Base-by-base conservation (phyloP, 1,140 invertebrate genomes). In the Euschistus heros region DNA sequence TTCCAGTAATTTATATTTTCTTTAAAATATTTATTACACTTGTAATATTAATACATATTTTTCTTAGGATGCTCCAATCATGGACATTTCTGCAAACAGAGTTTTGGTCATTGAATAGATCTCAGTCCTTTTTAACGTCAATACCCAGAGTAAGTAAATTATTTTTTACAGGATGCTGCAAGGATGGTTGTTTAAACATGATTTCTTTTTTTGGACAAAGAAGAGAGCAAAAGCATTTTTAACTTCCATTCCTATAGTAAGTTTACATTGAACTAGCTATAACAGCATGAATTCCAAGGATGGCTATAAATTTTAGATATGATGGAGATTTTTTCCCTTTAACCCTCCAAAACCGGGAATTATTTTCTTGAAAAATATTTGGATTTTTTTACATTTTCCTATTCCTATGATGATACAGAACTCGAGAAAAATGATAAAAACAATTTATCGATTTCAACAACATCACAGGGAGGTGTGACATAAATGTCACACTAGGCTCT, bases 101-200 rank as follows among this genome's bases (percentile, higher is more conserved):
- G 18, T 88, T 86, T 71, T 92, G 89, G 89, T 83, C 82, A 15
- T 69, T 76, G 47, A 72, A 79, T 6, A 80, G 84, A 73, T 84
- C 86, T 0, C 73, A 86, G 72, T 80, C 86, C 18, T 86, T 91
- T 60, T 70, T 95, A 8, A 37, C 33, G 1, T 37, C 33, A 10
- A 10, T 37, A 10, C 10, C 10, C 10, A 13, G 1, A 37, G 5
- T 37, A 10, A 37, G 6, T 37, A 37, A 37, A 37, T 37, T 57
- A 6, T 6, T 57, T 26, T 57, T 57, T 24, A 22, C 24, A 88
- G 86, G 87, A 69, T 95, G 33, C 79, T 94, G 73, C 92, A 95
- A 77, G 91, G 87, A 22, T 96, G 92, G 92, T 78, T 94, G 76
- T 94, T 95, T 72, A 79, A 85, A 1, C 77, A 83, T 70, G 80